These are phyloP conservation scores for Uloborus diversus DNA, from an alignment of 1,140 invertebrate species.

Conservation along the genomic window DNA sequence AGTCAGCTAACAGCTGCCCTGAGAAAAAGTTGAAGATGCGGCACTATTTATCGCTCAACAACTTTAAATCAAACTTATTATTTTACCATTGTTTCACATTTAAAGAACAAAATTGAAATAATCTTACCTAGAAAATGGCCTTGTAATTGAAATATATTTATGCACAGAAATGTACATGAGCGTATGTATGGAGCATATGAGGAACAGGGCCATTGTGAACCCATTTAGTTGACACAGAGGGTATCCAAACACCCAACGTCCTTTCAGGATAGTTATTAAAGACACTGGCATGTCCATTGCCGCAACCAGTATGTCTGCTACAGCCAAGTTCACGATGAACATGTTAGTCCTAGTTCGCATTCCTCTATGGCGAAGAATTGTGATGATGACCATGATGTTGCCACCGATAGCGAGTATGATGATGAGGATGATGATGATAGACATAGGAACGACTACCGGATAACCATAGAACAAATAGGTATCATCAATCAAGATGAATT, in stretches of 20 bases:
- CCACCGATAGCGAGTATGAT: conserved; percentile 75
- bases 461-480: conserved; percentile 33
- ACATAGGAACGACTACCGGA: conserved; percentile 33
- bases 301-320: conserved; percentile 90
- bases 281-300: conserved; percentile 86
- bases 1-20: too few relatives aligned
- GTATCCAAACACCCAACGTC: conserved; percentile 90
- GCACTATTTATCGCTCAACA: too few relatives aligned
- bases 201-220: conserved; percentile 66
- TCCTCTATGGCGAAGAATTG: conserved; percentile 82
- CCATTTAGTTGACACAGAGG: conserved; percentile 83
- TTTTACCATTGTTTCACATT: too few relatives aligned
- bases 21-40: too few relatives aligned
- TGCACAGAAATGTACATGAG: conserved; percentile 68
- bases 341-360: conserved; percentile 94
- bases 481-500: background rate
- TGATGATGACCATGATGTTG: conserved; percentile 86
- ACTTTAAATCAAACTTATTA: too few relatives aligned
- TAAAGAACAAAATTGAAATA: background rate
- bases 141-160: conserved; percentile 66
- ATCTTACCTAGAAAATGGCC: conserved; percentile 62
- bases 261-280: conserved; percentile 83
- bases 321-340: conserved; percentile 92
- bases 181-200: conserved; percentile 68
- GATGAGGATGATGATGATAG: conserved; percentile 58